phyloP scores from a whole-genome alignment of 2,113 vertebrate genomes.

The Nothocercus julius region DNA sequence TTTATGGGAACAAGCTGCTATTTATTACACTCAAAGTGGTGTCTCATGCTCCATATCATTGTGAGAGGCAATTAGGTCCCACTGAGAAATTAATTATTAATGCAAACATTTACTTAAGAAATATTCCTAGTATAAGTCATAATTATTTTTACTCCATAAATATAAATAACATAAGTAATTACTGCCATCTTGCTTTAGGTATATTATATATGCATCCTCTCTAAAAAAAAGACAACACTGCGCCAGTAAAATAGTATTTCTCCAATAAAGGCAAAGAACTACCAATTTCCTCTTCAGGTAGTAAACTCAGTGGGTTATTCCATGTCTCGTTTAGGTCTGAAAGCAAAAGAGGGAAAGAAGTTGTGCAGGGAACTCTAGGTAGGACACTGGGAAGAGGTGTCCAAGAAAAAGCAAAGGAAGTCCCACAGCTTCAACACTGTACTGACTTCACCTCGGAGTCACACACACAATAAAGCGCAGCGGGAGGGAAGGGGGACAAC shows the following conservation, averaged over 20 bases:
- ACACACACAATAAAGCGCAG: background rate
- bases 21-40: constrained; percentile 18
- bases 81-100: constrained; percentile 58
- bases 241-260: background rate
- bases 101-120: constrained; percentile 45
- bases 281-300: background rate
- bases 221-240: background rate
- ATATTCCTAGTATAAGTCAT: background rate
- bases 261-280: background rate
- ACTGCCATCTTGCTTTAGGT: background rate
- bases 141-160: background rate
- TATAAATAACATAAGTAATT: constrained; percentile 3
- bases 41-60: constrained; percentile 14
- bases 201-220: background rate
- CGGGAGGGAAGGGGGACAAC: fast-evolving
- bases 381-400: background rate
- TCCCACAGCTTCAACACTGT: background rate
- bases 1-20: constrained; percentile 25
- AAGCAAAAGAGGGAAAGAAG: background rate
- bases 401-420: background rate
- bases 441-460: background rate
- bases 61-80: constrained; percentile 38
- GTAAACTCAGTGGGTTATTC: background rate
- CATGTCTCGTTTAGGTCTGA: background rate
- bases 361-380: background rate